These are phyloP conservation scores for Carollia perspicillata DNA, from an alignment of 2,113 vertebrate species.

Conservation along the genomic window DNA sequence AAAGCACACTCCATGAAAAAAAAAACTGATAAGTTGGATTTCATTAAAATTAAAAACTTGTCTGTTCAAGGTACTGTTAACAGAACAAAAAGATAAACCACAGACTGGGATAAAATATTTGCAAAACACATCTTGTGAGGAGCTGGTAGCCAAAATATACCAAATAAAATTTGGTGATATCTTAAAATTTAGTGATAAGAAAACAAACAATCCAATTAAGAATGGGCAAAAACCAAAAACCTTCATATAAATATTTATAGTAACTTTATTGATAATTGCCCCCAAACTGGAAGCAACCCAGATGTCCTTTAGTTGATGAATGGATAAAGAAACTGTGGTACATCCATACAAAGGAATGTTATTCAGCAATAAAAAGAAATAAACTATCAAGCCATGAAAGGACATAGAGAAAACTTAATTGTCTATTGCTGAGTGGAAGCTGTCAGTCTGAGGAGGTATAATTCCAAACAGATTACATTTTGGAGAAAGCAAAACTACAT, in stretches of 20 bases:
- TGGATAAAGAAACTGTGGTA: not conserved
- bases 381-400: not conserved
- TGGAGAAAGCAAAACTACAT: not conserved
- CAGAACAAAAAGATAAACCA: not conserved
- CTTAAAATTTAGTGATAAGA: not conserved
- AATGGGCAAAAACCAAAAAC: not conserved
- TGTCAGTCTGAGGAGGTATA: not conserved
- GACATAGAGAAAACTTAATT: not conserved
- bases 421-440: not conserved
- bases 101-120: not conserved
- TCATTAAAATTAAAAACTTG: not conserved
- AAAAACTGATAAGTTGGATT: not conserved
- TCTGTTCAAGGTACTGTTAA: not conserved
- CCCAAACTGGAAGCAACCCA: not conserved
- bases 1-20: not conserved
- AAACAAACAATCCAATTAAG: not conserved
- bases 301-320: not conserved
- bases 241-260: not conserved
- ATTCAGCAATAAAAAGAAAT: not conserved
- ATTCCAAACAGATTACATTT: not conserved
- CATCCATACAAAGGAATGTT: not conserved
- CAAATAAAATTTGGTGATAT: no score
- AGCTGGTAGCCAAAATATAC: not conserved
- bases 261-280: not conserved
- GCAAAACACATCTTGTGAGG: not conserved